Evolutionary conservation across 2,113 vertebrate species (phyloP).

Genomic region (Onychostoma macrolepis): DNA sequence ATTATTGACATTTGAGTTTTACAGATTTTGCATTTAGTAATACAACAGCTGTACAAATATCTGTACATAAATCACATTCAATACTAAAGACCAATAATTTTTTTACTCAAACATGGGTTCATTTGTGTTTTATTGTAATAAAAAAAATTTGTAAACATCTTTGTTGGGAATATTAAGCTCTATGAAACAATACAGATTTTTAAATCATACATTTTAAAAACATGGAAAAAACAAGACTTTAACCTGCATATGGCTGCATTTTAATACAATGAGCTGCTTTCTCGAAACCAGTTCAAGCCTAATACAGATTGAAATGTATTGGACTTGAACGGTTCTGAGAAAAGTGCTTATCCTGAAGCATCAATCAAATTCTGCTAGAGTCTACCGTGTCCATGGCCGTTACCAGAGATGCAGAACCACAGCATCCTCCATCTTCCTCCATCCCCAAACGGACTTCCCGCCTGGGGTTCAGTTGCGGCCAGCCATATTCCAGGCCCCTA

Average conservation of each 20-base stretch:
- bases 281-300: conserved; percentile 3
- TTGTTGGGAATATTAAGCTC: background rate
- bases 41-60: background rate
- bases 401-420: conserved; percentile 58
- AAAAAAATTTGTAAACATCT: conserved; percentile 27
- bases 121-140: conserved; percentile 53
- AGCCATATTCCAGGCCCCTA: conserved; percentile 83
- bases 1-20: background rate
- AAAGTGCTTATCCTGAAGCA: background rate
- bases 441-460: conserved; percentile 76
- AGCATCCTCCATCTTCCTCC: conserved; percentile 77
- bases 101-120: conserved; percentile 45
- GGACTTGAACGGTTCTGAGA: conserved; percentile 3
- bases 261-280: background rate
- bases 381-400: conserved; percentile 52
- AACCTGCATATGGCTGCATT: background rate
- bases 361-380: conserved; percentile 22
- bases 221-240: background rate
- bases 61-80: background rate
- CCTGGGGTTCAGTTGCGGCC: conserved; percentile 80
- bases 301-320: background rate
- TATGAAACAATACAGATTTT: conserved; percentile 1
- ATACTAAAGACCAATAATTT: background rate
- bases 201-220: background rate
- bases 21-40: background rate